Conservation (phyloP, 2,888 invertebrate species). For the Ophion costatus region DNA sequence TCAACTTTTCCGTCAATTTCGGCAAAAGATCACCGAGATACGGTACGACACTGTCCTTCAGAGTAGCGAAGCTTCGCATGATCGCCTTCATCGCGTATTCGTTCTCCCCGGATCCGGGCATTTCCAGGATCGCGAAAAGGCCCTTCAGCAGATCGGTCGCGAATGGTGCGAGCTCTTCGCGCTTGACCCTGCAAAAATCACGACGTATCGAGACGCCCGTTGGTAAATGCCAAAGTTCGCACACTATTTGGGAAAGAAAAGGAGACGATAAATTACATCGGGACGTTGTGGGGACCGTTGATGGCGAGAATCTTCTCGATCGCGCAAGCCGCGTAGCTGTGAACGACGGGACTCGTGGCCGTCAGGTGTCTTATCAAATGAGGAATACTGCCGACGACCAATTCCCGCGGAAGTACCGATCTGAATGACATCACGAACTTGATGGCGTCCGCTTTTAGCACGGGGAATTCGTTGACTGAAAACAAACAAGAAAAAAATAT, state of each 20-base stretch:
- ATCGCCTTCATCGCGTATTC: constrained; percentile 99
- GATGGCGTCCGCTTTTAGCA: constrained; percentile 97
- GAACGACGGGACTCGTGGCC: constrained; percentile 93
- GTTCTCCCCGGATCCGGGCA: constrained; percentile 93
- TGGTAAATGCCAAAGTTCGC: neutral
- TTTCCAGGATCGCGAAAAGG: constrained; percentile 90
- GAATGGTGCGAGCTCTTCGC: constrained; percentile 87
- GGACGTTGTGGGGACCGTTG: constrained; percentile 86
- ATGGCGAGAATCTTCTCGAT: constrained; percentile 94
- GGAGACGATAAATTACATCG: constrained; percentile 84
- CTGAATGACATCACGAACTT: constrained; percentile 99
- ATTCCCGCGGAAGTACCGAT: constrained; percentile 92
- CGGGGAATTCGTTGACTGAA: constrained; percentile 93
- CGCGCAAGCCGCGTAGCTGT: constrained; percentile 97
- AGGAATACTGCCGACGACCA: constrained; percentile 90
- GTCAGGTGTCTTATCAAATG: constrained; percentile 91
- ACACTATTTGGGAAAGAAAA: neutral
- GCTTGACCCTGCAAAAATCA: constrained; percentile 84
- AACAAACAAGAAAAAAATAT: constrained; percentile 67
- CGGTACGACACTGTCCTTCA: constrained; percentile 92
- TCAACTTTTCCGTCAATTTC: constrained; percentile 92
- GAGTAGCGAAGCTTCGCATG: constrained; percentile 93
- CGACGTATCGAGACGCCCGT: too few species aligned
- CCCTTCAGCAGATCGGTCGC: constrained; percentile 89
- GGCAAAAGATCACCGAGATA: constrained; percentile 92